Base-by-base conservation (phyloP, 2,797 vertebrate genomes). In the Myioborus miniatus region DNA sequence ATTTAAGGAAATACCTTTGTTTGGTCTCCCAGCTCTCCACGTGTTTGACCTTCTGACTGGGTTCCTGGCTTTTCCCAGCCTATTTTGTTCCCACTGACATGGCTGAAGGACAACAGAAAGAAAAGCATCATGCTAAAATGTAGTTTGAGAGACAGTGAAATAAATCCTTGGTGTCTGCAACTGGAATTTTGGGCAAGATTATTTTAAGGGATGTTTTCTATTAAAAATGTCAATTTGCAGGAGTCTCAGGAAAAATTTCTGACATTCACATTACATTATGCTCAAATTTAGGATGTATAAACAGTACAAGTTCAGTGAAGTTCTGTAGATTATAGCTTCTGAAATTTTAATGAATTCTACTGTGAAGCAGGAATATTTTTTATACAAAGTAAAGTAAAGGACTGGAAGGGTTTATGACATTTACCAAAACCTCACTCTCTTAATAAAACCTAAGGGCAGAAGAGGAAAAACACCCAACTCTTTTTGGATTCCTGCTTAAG, bases 11-110 rank as follows among this genome's bases (percentile, higher is more conserved):
- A 96, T 98, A 99, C 99, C 98, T 99, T 98, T 53, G 97, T 98
- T 98, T 99, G 98, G 98, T 99, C 98, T 98, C 96, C 98, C 93
- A 98, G 93, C 67, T 98, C 98, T 97, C 97, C 98, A 89, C 97
- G 98, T 3, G 97, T 91, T 94, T 97, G 94, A 81, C 94, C 98
- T 97, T 98, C 98, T 74, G 97, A 96, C 87, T 98, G 98, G 96
- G 95, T 97, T 97, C 98, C 98, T 67, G 98, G 96, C 95, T 98
- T 99, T 89, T 99, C 98, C 98, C 98, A 99, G 94, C 97, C 97
- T 95, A 97, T 97, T 96, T 98, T 99, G 97, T 98, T 98, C 97
- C 99, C 98, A 94, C 97, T 98, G 96, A 99, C 94, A 97, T 99
- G 99, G 97, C 99, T 99, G 90, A 92, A 97, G 69, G 76, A 58